These are phyloP conservation scores for Drosophila subobscura DNA, from an alignment of 1,140 invertebrate genomes.

Conservation along the genomic window DNA sequence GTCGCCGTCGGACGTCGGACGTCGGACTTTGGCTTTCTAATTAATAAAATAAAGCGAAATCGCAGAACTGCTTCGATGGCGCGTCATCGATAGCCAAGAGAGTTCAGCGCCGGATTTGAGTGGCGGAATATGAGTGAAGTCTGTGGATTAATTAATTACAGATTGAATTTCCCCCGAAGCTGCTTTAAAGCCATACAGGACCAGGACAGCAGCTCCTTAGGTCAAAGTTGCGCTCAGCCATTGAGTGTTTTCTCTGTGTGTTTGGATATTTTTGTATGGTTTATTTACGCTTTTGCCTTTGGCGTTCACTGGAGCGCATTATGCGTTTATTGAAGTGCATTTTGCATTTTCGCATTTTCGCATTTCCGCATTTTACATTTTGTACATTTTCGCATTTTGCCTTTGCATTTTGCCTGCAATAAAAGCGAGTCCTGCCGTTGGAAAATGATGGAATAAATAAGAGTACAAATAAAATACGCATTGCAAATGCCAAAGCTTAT, in stretches of 20 bases:
- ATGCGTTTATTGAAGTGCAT: conserved; percentile 73
- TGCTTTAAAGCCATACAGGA: conserved; percentile 29
- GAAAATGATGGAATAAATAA: conserved; percentile 27
- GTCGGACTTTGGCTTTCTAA: conserved; percentile 43
- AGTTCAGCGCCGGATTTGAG: conserved; percentile 3
- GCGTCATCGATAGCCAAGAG: conserved; percentile 59
- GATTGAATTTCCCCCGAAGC: conserved; percentile 1
- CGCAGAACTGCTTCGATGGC: conserved; percentile 26
- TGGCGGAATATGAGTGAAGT: background rate
- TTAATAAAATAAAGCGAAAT: conserved; percentile 66
- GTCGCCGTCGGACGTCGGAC: conserved; percentile 11
- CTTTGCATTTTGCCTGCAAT: conserved; percentile 39
- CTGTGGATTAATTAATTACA: conserved; percentile 37
- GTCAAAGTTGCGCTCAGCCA: conserved; percentile 18
- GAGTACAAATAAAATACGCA: conserved; percentile 76
- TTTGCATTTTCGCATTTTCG: conserved; percentile 58
- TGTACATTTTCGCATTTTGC: conserved; percentile 38
- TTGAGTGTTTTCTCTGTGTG: conserved; percentile 20
- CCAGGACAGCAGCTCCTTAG: conserved; percentile 26
- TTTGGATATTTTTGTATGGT: too few relatives aligned
- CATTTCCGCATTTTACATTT: conserved; percentile 24
- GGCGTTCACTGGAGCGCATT: conserved; percentile 70
- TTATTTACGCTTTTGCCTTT: conserved; percentile 54
- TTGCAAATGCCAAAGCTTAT: conserved; percentile 80
- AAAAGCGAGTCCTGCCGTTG: conserved; percentile 26